Evolutionary conservation across 2,113 vertebrate species (phyloP), one percentile per base, ranked within the genome.

Genomic region (Entomyzon cyanotis): DNA sequence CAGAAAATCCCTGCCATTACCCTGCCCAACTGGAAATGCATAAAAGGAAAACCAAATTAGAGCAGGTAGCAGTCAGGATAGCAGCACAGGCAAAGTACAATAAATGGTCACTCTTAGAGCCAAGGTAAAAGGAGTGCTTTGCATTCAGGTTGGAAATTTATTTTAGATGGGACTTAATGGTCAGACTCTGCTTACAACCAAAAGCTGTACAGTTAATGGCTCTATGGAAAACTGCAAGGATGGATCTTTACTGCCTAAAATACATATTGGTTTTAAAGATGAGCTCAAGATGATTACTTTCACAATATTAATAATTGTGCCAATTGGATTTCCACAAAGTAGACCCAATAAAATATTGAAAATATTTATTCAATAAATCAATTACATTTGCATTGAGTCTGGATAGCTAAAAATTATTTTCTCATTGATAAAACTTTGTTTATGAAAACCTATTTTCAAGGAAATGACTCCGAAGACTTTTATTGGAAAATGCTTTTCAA

Each of bases 281-380:
- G 83, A 89, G 80, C 73, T 93, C 25, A 49, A 75, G 88, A 87
- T 87, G 76, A 96, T 95, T 92, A 93, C 90, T 81, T 90, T 78
- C 50, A 53, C 73, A 90, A 28, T 87, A 89, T 86, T 90, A 95
- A 75, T 96, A 90, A 97, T 95, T 90, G 93, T 92, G 56, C 69
- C 76, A 50, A 78, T 73, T 94, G 80, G 80, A 84, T 92, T 96
- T 96, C 65, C 65, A 75, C 79, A 84, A 78, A 84, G 86, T 81
- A 76, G 69, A 53, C 62, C 88, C 94, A 78, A 96, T 87, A 81
- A 84, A 81, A 90, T 60, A 37, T 69, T 90, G 68, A 88, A 89
- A 95, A 93, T 88, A 94, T 47, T 83, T 90, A 42, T 41, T 92
- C 88, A 73, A 92, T 92, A 94, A 84, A 95, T 94, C 92, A 90